A percentile compares a stretch with the other conserved stretches of the same genome.
Conservation (phyloP, 53 echinoderm and acorn worm genomes). For the Temnopleurus reevesii region DNA sequence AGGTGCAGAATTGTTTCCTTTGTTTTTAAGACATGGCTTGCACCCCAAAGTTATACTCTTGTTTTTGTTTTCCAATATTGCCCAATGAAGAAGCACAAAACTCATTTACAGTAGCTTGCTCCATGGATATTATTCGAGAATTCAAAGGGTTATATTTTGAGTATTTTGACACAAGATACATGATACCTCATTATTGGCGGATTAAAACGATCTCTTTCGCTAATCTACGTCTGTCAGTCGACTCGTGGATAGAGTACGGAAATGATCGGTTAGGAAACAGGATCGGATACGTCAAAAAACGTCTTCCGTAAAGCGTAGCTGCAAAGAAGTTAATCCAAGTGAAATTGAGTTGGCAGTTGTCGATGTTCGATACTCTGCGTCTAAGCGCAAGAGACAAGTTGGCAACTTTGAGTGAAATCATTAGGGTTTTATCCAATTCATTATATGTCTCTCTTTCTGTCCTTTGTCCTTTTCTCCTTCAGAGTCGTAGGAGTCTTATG, state of each 20-base stretch:
- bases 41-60: no score
- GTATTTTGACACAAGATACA: neutral
- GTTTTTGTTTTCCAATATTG: no score
- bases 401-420: slow-evolving; percentile 1
- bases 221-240: slow-evolving; percentile 31
- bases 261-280: slow-evolving; percentile 15
- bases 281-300: slow-evolving; percentile 14
- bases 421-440: no score
- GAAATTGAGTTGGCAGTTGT: slow-evolving; percentile 16
- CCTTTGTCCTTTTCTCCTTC: no score
- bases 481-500: no score
- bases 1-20: no score
- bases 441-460: no score
- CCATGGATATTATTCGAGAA: no score
- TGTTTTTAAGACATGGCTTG: no score
- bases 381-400: neutral
- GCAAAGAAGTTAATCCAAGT: slow-evolving; percentile 35
- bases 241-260: neutral
- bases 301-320: slow-evolving; percentile 23
- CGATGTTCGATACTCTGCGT: neutral
- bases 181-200: neutral
- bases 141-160: no score
- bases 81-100: no score
- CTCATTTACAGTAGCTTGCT: no score
- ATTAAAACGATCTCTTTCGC: slow-evolving; percentile 28